phyloP scores from a whole-genome alignment of 2,888 invertebrate species.

The Disparrhopalites patrizii region DNA sequence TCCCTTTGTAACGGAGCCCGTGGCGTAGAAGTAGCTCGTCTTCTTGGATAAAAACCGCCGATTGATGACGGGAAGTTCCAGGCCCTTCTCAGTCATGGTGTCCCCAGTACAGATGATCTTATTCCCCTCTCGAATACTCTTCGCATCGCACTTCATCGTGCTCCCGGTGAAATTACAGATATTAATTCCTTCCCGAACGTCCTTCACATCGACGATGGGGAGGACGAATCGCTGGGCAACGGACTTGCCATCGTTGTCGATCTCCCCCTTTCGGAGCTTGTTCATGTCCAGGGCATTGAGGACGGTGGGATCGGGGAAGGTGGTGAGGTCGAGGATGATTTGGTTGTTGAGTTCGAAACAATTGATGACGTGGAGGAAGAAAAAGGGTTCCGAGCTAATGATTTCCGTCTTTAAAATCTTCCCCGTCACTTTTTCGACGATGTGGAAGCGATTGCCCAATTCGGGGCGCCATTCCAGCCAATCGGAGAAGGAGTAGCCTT shows the following conservation, averaged over 20 bases:
- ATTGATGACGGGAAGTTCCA: slow-evolving; percentile 56
- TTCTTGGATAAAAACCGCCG: slow-evolving; percentile 50
- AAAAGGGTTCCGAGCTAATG: slow-evolving; percentile 53
- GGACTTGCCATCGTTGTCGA: slow-evolving; percentile 47
- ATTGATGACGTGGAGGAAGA: slow-evolving; percentile 57
- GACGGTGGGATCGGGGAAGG: slow-evolving; percentile 51
- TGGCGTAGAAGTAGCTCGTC: slow-evolving; percentile 55
- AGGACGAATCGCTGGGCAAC: slow-evolving; percentile 52
- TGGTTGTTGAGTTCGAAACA: slow-evolving; percentile 53
- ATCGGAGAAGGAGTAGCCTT: slow-evolving; percentile 27
- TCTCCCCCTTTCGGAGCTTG: slow-evolving; percentile 45
- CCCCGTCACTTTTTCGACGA: slow-evolving; percentile 53
- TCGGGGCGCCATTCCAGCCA: slow-evolving; percentile 40
- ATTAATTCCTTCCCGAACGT: slow-evolving; percentile 49
- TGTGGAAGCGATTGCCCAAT: slow-evolving; percentile 51
- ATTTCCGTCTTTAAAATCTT: slow-evolving; percentile 51
- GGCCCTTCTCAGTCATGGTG: slow-evolving; percentile 49
- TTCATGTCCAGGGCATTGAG: slow-evolving; percentile 50
- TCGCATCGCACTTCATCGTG: slow-evolving; percentile 49
- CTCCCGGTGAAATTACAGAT: slow-evolving; percentile 49
- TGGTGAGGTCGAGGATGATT: slow-evolving; percentile 51
- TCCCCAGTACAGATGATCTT: slow-evolving; percentile 46
- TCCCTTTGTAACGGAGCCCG: slow-evolving; percentile 44
- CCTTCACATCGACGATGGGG: slow-evolving; percentile 49
- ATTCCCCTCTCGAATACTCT: slow-evolving; percentile 50